Conservation (phyloP, 2,888 invertebrate species). For the Zootermopsis nevadensis region DNA sequence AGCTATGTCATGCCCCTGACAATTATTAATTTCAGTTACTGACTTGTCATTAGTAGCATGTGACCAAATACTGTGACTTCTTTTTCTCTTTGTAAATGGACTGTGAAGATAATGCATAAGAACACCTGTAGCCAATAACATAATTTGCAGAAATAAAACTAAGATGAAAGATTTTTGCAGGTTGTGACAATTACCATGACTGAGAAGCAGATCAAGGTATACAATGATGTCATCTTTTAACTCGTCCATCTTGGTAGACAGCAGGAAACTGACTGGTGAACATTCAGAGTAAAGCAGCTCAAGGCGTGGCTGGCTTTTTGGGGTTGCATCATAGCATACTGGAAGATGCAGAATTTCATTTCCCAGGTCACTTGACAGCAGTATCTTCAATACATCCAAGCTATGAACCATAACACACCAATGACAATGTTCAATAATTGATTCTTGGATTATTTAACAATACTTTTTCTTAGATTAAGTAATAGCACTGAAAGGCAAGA, state of each 20-base stretch:
- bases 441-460: neutral
- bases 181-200: neutral
- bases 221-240: neutral
- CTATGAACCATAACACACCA: neutral
- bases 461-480: neutral
- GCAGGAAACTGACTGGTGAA: neutral
- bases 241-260: neutral
- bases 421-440: too few species aligned
- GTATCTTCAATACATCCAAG: neutral
- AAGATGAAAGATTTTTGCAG: too few species aligned
- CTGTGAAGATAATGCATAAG: too few species aligned
- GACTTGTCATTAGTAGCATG: too few species aligned
- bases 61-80: too few species aligned
- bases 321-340: neutral
- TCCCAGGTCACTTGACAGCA: neutral
- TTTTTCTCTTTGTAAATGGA: too few species aligned
- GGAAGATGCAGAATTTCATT: neutral
- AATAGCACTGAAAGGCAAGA: neutral
- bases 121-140: too few species aligned
- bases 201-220: neutral
- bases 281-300: neutral
- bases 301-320: neutral
- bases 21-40: too few species aligned
- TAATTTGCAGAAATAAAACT: too few species aligned
- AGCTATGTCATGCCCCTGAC: too few species aligned